Evolutionary conservation across 2,888 invertebrate genomes (phyloP), one percentile per base, ranked within the genome.

Genomic region (Caenorhabditis angaria): DNA sequence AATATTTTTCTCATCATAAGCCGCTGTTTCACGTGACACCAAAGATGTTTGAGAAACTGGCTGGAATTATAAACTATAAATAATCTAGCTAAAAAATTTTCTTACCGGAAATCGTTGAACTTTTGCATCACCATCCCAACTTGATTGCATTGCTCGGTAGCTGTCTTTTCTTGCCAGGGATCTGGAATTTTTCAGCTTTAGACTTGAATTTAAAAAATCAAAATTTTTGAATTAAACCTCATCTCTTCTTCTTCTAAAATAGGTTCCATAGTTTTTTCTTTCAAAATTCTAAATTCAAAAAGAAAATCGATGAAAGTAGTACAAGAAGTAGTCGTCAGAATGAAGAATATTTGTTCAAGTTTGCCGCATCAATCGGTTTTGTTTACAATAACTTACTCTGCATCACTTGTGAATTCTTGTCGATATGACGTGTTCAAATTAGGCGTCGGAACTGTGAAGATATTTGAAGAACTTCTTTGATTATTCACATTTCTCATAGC

Each of bases 131-230:
- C 71, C 74, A 50, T 79, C 79, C 68, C 84, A 85, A n/a, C 76
- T 78, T n/a, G 75, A 77, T 60, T 85, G 85, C 86, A 86, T 86
- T 27, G 80, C 76, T 54, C 81, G 74, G 61, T 86, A 86, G 61
- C 83, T 84, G 70, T 86, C 86, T 65, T 86, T 85, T 32, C 86
- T 68, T 2, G 75, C 77, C 29, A 86, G 74, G 0, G 85, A 85
- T 61, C 86, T 86, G 72, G 29, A 85, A 83, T n/a, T 5, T 24
- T 1, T 54, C 1, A 20, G 14, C 47, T 24, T 51, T 22, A 8
- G 4, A 51, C 5, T 22, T 24, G 22, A 5, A 51, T 22, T 24
- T 22, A 24, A 32, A 32, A 27, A 27, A 54, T 24, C 4, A 54
- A 14, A 12, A 54, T 27, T 27, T 24, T 54, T 27, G 22, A 25